A percentile compares a stretch with the other conserved stretches of the same genome.
phyloP scores from a whole-genome alignment of 2,797 vertebrate species.

The Pachyuromys duprasi region DNA sequence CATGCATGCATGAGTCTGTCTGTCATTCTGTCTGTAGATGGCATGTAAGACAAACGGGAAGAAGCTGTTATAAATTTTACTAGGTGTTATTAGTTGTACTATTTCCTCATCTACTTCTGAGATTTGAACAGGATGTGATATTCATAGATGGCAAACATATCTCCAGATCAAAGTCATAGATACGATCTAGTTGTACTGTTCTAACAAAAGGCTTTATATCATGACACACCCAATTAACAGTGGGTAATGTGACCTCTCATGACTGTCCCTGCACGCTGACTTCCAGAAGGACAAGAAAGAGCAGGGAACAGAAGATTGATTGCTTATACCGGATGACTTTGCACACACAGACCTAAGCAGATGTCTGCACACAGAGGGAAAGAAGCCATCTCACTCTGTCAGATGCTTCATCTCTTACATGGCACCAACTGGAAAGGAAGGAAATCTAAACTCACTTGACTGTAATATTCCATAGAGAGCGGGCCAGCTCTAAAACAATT shows the following conservation, averaged over 20 bases:
- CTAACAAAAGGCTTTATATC: background rate
- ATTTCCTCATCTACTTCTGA: background rate
- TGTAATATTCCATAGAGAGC: background rate
- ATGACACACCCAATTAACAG: background rate
- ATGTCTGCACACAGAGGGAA: background rate
- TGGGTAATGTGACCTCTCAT: background rate
- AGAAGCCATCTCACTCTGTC: background rate
- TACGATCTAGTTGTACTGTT: background rate
- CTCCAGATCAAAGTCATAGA: background rate
- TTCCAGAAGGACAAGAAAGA: background rate
- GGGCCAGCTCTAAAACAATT: background rate
- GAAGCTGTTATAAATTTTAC: conserved; percentile 22
- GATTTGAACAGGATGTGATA: background rate
- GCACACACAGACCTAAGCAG: background rate
- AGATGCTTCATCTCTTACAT: background rate
- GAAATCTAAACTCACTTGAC: background rate
- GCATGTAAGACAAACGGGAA: conserved; percentile 6
- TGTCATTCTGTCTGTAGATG: background rate
- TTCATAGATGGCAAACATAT: conserved; percentile 1
- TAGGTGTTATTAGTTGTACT: background rate
- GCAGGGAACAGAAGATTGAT: background rate
- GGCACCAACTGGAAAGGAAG: background rate
- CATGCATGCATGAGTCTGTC: background rate
- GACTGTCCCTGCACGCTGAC: background rate
- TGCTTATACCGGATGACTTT: background rate